Conservation (phyloP, 1,140 invertebrate genomes). For the Tetramorium alpestre region DNA sequence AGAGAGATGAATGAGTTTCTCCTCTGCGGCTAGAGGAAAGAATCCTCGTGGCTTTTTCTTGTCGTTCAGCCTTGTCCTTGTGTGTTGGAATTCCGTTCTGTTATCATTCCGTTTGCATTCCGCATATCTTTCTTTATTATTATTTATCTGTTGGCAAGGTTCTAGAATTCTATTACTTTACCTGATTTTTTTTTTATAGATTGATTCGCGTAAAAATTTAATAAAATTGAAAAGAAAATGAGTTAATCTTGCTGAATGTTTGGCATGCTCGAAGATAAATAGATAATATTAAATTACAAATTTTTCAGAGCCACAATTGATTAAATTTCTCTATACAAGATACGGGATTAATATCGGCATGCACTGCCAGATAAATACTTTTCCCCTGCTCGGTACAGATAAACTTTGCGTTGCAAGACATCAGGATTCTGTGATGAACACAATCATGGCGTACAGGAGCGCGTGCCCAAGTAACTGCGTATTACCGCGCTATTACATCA, state of each 20-base stretch:
- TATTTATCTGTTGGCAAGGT: background rate
- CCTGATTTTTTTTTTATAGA: background rate
- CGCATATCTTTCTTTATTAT: background rate
- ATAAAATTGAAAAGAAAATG: background rate
- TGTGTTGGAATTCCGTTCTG: background rate
- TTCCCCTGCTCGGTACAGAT: background rate
- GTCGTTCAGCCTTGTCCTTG: background rate
- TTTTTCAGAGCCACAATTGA: background rate
- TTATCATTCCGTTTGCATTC: background rate
- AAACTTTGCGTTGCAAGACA: background rate
- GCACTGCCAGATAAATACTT: no score
- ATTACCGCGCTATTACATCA: conserved; percentile 50
- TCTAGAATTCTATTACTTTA: background rate
- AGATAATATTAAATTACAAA: background rate
- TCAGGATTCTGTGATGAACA: background rate
- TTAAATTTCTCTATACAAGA: background rate
- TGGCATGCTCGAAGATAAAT: background rate
- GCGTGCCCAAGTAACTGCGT: conserved; percentile 56
- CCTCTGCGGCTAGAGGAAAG: background rate
- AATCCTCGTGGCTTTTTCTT: background rate
- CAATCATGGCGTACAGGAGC: conserved; percentile 40
- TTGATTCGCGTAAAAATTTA: background rate
- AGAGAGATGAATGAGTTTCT: background rate
- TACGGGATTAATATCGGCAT: background rate
- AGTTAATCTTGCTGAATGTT: background rate